Percentiles rank a stretch among this genome's conserved stretches.
Conservation (phyloP, 2,113 vertebrate species). For the Sylvietta virens region DNA sequence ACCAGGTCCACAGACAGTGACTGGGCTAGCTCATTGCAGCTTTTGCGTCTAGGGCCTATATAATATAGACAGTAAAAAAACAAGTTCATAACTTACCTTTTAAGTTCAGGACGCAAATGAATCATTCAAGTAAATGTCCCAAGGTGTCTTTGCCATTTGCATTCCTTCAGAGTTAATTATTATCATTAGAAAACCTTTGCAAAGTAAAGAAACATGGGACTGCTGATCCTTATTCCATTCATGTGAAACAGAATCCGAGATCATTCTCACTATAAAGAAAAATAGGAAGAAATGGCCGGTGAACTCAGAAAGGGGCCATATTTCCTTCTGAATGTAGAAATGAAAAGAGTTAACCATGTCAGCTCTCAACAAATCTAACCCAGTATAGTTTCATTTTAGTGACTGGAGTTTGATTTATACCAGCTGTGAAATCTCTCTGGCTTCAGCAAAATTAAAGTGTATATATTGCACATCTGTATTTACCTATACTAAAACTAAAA, state of each 20-base stretch:
- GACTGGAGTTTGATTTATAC: background rate
- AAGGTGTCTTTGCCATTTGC: background rate
- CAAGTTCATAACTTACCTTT: background rate
- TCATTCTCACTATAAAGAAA: background rate
- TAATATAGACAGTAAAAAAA: background rate
- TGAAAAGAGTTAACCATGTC: background rate
- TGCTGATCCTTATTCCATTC: background rate
- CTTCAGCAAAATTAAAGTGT: background rate
- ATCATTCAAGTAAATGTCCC: background rate
- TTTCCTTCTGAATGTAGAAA: background rate
- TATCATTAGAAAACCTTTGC: background rate
- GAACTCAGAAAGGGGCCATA: background rate
- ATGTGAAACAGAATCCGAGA: background rate
- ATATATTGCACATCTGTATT: background rate
- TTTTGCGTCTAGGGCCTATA: background rate
- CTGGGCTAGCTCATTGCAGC: background rate
- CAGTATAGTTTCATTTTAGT: background rate
- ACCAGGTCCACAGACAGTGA: background rate
- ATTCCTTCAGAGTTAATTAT: background rate
- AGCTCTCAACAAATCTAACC: background rate
- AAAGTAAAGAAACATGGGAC: background rate
- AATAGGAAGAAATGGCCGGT: background rate
- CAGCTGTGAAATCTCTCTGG: background rate
- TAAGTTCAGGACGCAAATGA: background rate
- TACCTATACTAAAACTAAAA: background rate